Percentiles rank a stretch among this genome's conserved stretches.
phyloP scores from a whole-genome alignment of 2,888 invertebrate species.

The Parnassius glacialis region DNA sequence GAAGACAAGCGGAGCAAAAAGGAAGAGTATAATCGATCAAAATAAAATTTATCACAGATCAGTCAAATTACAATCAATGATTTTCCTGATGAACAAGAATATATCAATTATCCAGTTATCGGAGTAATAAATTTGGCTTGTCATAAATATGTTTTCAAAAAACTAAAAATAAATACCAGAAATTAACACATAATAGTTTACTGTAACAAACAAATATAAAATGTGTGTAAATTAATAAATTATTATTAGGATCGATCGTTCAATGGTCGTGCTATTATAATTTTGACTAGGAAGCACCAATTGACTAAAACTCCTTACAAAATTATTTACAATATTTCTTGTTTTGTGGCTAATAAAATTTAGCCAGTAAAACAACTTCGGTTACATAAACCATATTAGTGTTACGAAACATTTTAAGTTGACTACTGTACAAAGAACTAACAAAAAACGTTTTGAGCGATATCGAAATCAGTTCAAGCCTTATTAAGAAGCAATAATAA shows the following conservation, averaged over 20 bases:
- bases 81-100: too few relatives aligned
- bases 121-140: too few relatives aligned
- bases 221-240: slow-evolving; percentile 5
- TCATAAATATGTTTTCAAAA: not conserved
- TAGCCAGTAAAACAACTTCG: slow-evolving; percentile 58
- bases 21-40: too few relatives aligned
- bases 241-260: not conserved
- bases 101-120: too few relatives aligned
- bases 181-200: not conserved
- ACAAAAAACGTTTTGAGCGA: slow-evolving; percentile 41
- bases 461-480: slow-evolving; percentile 28
- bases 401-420: slow-evolving; percentile 20
- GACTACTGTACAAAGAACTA: slow-evolving; percentile 27
- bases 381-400: slow-evolving; percentile 39
- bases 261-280: slow-evolving; percentile 66
- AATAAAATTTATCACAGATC: too few relatives aligned
- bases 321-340: slow-evolving; percentile 49
- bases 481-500: slow-evolving; percentile 19
- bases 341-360: slow-evolving; percentile 65
- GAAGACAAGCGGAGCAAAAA: too few relatives aligned
- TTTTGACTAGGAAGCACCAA: slow-evolving; percentile 82
- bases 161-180: slow-evolving; percentile 4
- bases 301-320: slow-evolving; percentile 61
- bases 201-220: not conserved
- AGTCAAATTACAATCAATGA: too few relatives aligned